A percentile compares a stretch with the other conserved stretches of the same genome.
These are phyloP conservation scores for Ranitomeya variabilis DNA, from an alignment of 2,113 vertebrate species.

Conservation along the genomic window DNA sequence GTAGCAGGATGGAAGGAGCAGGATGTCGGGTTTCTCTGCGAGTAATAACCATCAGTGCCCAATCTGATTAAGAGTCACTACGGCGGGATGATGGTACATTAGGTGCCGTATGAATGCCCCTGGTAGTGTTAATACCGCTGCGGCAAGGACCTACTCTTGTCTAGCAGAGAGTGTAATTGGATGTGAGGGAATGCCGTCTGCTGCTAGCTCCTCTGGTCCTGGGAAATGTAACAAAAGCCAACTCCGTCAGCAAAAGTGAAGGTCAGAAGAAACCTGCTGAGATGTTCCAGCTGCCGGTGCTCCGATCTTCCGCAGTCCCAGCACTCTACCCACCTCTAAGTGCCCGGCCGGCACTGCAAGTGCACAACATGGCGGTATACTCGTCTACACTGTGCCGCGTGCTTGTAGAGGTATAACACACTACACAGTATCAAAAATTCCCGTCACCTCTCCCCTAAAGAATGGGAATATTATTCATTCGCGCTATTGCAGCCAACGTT, in stretches of 20 bases:
- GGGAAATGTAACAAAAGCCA: constrained; percentile 67
- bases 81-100: constrained; percentile 26
- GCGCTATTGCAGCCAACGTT: no score
- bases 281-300: constrained; percentile 62
- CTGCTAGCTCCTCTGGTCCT: constrained; percentile 64
- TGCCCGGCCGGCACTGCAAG: not conserved
- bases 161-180: constrained; percentile 60
- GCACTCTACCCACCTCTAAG: not conserved
- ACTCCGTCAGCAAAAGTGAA: constrained; percentile 64
- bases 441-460: no score
- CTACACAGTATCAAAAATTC: no score
- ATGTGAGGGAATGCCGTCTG: constrained; percentile 62
- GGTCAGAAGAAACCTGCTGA: constrained; percentile 66
- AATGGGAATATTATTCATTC: no score
- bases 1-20: not conserved
- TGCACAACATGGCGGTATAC: not conserved
- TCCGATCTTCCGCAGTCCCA: constrained; percentile 63
- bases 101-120: constrained; percentile 15
- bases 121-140: constrained; percentile 28
- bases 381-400: not conserved
- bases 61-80: constrained; percentile 31
- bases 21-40: constrained; percentile 12
- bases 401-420: no score
- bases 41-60: constrained; percentile 32
- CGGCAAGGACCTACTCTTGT: constrained; percentile 47